phyloP scores from a whole-genome alignment of 2,797 vertebrate species.

The Gila robusta region DNA sequence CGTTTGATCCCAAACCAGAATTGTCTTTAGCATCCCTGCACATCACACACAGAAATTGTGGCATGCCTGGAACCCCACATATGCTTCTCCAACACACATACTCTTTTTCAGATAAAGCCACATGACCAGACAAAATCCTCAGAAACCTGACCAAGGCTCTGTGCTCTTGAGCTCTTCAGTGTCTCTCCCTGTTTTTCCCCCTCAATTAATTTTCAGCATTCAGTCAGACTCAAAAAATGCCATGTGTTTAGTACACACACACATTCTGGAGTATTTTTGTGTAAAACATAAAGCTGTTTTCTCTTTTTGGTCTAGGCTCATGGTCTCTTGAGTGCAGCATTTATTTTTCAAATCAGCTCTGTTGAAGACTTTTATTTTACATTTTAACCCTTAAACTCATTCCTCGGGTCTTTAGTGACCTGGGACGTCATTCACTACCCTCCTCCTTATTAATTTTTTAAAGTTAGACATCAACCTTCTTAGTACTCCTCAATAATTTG shows the following conservation, averaged over 20 bases:
- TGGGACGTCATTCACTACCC: too few relatives aligned
- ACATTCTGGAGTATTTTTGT: neutral
- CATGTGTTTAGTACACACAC: neutral
- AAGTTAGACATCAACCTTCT: too few relatives aligned
- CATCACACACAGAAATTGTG: constrained; percentile 24
- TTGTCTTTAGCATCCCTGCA: constrained; percentile 13
- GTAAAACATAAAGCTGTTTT: neutral
- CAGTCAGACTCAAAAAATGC: neutral
- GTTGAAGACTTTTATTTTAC: constrained; percentile 5
- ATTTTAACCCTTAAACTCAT: too few relatives aligned
- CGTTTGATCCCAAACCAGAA: constrained; percentile 29
- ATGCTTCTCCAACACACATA: constrained; percentile 20
- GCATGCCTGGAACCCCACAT: constrained; percentile 22
- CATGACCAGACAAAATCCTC: neutral
- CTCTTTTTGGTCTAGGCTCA: constrained; percentile 27
- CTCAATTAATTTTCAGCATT: neutral
- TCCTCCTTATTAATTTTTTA: too few relatives aligned
- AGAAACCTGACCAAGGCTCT: constrained; percentile 4
- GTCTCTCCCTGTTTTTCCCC: neutral
- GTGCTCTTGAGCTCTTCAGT: neutral
- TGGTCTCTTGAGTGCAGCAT: constrained; percentile 41
- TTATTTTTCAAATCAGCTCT: constrained; percentile 10
- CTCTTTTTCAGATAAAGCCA: constrained; percentile 29
- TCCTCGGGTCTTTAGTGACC: too few relatives aligned
- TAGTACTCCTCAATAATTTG: too few relatives aligned